phyloP scores from a whole-genome alignment of 2,113 vertebrate genomes.

The Phrynosoma platyrhinos region DNA sequence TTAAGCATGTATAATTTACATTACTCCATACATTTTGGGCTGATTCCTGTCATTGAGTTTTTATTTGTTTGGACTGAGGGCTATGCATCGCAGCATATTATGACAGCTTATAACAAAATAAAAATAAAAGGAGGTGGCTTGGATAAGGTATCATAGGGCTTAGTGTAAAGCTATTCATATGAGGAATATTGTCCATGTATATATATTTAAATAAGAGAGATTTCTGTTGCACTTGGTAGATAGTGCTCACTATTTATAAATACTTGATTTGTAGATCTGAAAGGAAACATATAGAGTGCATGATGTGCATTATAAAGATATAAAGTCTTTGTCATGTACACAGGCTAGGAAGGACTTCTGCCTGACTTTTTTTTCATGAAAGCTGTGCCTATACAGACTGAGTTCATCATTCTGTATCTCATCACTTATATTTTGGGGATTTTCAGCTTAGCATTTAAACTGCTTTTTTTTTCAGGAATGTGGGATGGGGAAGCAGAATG shows the following conservation, averaged over 20 bases:
- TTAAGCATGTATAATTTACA: conserved; percentile 53
- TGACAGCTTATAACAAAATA: not conserved
- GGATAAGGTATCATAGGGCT: not conserved
- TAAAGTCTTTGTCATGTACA: not conserved
- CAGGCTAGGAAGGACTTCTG: not conserved
- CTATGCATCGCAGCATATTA: not conserved
- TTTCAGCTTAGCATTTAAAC: not conserved
- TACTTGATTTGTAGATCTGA: not conserved
- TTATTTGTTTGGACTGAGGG: not conserved
- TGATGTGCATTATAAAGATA: not conserved
- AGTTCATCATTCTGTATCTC: not conserved
- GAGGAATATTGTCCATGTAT: not conserved
- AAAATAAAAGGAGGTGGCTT: not conserved
- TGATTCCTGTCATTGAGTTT: not conserved
- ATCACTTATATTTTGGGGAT: not conserved
- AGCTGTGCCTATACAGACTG: not conserved
- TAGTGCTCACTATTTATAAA: not conserved
- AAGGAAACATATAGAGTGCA: not conserved
- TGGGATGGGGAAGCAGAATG: not conserved
- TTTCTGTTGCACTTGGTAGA: not conserved
- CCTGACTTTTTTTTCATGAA: not conserved
- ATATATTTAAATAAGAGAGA: not conserved
- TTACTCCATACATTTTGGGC: conserved; percentile 6
- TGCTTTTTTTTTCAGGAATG: not conserved
- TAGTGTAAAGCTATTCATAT: not conserved